These are phyloP conservation scores for Eupeodes corollae DNA, from an alignment of 1,140 invertebrate genomes.

Conservation along the genomic window DNA sequence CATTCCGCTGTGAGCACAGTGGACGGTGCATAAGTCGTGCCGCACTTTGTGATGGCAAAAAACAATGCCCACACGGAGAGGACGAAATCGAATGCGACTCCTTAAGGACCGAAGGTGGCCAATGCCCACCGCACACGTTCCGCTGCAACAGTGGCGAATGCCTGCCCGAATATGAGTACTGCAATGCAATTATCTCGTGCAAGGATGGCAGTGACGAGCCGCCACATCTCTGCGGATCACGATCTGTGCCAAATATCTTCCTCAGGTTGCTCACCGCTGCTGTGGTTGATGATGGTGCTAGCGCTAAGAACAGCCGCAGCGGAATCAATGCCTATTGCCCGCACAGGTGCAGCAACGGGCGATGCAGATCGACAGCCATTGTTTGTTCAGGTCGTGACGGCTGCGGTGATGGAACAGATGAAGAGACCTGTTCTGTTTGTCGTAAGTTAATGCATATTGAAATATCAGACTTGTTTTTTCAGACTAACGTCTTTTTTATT, in stretches of 20 bases:
- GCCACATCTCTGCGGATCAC: constrained; percentile 53
- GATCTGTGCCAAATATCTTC: constrained; percentile 32
- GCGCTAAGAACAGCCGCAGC: constrained; percentile 1
- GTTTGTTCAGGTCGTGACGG: constrained; percentile 78
- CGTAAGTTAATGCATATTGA: constrained; percentile 51
- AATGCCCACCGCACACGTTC: constrained; percentile 69
- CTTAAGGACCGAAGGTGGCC: constrained; percentile 41
- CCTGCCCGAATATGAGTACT: constrained; percentile 78
- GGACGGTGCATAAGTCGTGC: constrained; percentile 63
- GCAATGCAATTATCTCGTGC: constrained; percentile 76
- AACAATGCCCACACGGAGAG: constrained; percentile 67
- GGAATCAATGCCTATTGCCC: constrained; percentile 46
- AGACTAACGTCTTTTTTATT: constrained; percentile 2
- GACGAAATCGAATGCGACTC: constrained; percentile 65
- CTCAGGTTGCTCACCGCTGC: constrained; percentile 28
- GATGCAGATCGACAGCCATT: constrained; percentile 75
- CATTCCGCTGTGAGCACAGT: constrained; percentile 54
- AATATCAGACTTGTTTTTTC: background rate
- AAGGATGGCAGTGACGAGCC: constrained; percentile 77
- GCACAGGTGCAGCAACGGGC: constrained; percentile 69
- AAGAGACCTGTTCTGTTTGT: constrained; percentile 70
- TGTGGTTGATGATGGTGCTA: constrained; percentile 14
- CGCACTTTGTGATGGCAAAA: constrained; percentile 61
- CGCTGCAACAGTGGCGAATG: constrained; percentile 73
- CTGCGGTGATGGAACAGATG: constrained; percentile 81